Conservation (phyloP, 1,140 invertebrate species). For the Papilio xuthus region DNA sequence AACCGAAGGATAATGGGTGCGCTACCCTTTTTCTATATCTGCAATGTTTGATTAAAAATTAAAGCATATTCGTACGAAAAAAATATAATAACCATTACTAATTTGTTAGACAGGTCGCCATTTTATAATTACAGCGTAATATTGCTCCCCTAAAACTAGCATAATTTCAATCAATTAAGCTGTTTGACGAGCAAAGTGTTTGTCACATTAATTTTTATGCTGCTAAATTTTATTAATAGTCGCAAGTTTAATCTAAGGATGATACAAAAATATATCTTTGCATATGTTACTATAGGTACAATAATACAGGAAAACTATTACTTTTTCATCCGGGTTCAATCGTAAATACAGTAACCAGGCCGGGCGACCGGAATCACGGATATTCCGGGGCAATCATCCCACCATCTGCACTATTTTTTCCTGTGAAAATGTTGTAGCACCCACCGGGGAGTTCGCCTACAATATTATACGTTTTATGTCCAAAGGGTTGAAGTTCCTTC, state of each 20-base stretch:
- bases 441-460: constrained; percentile 42
- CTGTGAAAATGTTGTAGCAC: constrained; percentile 55
- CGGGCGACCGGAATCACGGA: constrained; percentile 63
- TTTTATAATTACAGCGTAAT: no score
- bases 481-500: constrained; percentile 37
- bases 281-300: constrained; percentile 29
- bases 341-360: constrained; percentile 59
- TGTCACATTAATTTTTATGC: neutral
- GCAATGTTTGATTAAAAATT: constrained; percentile 34
- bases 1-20: constrained; percentile 31
- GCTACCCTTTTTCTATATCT: constrained; percentile 15
- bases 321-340: constrained; percentile 63
- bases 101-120: no score
- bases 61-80: neutral
- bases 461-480: constrained; percentile 61
- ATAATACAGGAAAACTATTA: constrained; percentile 54
- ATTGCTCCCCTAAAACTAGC: no score
- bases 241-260: neutral
- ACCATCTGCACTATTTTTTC: constrained; percentile 70
- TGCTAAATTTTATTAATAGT: neutral
- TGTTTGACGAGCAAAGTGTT: neutral
- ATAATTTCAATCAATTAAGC: neutral
- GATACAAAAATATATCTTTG: neutral
- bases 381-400: constrained; percentile 69
- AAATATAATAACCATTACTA: neutral